Evolutionary conservation across 37 sponge, comb jelly and placozoan genomes (phyloP).

Genomic region (Spongilla lacustris): DNA sequence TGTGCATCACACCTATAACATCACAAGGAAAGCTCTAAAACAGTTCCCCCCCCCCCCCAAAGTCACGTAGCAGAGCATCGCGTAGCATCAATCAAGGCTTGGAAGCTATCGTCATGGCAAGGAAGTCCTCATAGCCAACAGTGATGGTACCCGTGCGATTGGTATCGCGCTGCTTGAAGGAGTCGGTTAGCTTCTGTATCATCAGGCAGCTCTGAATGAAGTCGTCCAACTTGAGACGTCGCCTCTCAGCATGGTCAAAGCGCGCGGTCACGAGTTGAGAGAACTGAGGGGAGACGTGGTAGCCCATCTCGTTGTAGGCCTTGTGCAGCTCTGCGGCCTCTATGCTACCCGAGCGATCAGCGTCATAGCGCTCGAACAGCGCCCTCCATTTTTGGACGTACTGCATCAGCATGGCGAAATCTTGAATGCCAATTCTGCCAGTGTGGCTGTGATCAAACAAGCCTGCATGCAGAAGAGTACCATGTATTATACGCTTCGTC

Average conservation of each 20-base stretch:
- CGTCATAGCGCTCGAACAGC: slow-evolving; percentile 79
- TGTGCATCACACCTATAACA: too few relatives aligned
- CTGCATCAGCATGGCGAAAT: slow-evolving; percentile 75
- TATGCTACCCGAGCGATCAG: slow-evolving; percentile 83
- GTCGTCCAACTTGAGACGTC: slow-evolving; percentile 76
- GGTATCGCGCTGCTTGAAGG: slow-evolving; percentile 75
- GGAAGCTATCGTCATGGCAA: slow-evolving; percentile 83
- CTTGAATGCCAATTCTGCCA: slow-evolving; percentile 82
- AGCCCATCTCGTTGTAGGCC: slow-evolving; percentile 89
- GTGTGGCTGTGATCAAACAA: slow-evolving; percentile 76
- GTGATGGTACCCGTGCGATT: slow-evolving; percentile 68
- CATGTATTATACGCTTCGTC: too few relatives aligned
- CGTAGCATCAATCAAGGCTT: slow-evolving; percentile 88
- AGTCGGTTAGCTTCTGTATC: slow-evolving; percentile 76
- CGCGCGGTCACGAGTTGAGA: slow-evolving; percentile 60
- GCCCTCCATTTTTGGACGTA: slow-evolving; percentile 88
- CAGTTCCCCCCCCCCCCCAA: too few relatives aligned
- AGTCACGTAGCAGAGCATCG: too few relatives aligned
- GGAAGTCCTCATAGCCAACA: slow-evolving; percentile 87
- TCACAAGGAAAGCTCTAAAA: too few relatives aligned
- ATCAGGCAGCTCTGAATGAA: slow-evolving; percentile 89
- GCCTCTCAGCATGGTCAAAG: slow-evolving; percentile 56
- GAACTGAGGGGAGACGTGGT: slow-evolving; percentile 58
- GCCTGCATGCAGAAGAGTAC: slow-evolving; percentile 22
- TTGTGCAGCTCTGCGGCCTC: slow-evolving; percentile 73